phyloP scores from a whole-genome alignment of 2,113 vertebrate species.

The Argyrosomus japonicus region DNA sequence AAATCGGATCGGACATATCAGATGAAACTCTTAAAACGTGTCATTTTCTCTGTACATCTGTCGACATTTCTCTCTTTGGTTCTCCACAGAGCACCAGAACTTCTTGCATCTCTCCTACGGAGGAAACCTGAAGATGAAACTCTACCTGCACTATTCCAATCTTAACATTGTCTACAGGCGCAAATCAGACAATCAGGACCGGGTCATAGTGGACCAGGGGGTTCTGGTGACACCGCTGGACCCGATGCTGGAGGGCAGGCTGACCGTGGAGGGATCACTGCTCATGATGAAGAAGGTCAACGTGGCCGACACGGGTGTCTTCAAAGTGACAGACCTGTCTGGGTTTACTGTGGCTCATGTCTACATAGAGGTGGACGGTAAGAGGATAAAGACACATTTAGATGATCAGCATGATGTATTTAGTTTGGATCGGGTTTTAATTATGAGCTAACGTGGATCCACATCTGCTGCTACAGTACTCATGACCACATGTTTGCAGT shows the following conservation, averaged over 20 bases:
- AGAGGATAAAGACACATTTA: conserved; percentile 27
- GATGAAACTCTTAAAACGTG: neutral
- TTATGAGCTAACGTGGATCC: neutral
- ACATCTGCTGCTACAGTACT: neutral
- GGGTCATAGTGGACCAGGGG: conserved; percentile 74
- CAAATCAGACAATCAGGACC: conserved; percentile 66
- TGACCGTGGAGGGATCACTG: conserved; percentile 72
- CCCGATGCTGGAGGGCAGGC: conserved; percentile 74
- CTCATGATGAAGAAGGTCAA: conserved; percentile 77
- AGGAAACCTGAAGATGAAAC: conserved; percentile 76
- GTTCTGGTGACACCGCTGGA: conserved; percentile 66
- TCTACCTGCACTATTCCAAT: conserved; percentile 69
- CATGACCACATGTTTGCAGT: too few species aligned
- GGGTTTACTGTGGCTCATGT: conserved; percentile 78
- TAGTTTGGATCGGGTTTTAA: neutral
- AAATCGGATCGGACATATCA: too few species aligned
- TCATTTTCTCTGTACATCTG: neutral
- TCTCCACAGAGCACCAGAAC: conserved; percentile 78
- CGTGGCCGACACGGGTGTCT: conserved; percentile 67
- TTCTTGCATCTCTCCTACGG: conserved; percentile 64
- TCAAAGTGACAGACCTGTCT: conserved; percentile 78
- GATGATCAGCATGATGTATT: neutral
- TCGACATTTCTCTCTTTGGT: neutral
- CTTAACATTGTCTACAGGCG: conserved; percentile 76
- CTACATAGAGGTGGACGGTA: conserved; percentile 78